A percentile compares a stretch with the other conserved stretches of the same genome.
Conservation (phyloP, 2,888 invertebrate genomes). For the Thymelicus lineola region DNA sequence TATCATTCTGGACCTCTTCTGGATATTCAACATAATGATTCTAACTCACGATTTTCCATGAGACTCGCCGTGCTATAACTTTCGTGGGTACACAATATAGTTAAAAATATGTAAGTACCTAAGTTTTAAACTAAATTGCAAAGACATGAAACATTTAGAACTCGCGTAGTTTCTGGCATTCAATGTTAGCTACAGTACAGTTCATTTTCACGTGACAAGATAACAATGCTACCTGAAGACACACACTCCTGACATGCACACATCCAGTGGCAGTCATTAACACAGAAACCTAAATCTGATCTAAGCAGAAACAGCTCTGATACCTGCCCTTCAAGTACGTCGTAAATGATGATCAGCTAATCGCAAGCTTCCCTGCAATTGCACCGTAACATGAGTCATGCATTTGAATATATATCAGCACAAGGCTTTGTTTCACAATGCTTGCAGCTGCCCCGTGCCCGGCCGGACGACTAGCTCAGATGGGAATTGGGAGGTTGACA, state of each 20-base stretch:
- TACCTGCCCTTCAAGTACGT: too few relatives aligned
- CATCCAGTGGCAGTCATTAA: too few relatives aligned
- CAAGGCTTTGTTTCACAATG: slow-evolving; percentile 33
- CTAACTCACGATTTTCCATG: too few relatives aligned
- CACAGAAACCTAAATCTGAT: neutral
- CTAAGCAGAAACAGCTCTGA: neutral
- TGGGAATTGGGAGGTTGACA: slow-evolving; percentile 21
- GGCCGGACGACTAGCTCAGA: slow-evolving; percentile 1
- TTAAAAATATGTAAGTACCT: too few relatives aligned
- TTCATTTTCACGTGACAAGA: neutral
- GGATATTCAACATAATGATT: too few relatives aligned
- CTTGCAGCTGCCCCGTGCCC: slow-evolving; percentile 4
- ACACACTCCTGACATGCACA: neutral
- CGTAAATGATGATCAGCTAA: neutral
- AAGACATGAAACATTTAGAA: too few relatives aligned
- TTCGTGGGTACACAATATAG: too few relatives aligned
- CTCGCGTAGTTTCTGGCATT: neutral
- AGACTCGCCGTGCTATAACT: too few relatives aligned
- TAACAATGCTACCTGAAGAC: neutral
- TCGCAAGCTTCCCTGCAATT: slow-evolving; percentile 5
- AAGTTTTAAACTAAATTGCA: too few relatives aligned
- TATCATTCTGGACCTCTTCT: too few relatives aligned
- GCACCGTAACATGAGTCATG: slow-evolving; percentile 18
- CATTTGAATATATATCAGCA: slow-evolving; percentile 17
- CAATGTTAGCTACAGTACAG: neutral